A percentile compares a stretch with the other conserved stretches of the same genome.
Evolutionary conservation across 2,888 invertebrate genomes (phyloP).

Genomic region (Cephus sareptanus): DNA sequence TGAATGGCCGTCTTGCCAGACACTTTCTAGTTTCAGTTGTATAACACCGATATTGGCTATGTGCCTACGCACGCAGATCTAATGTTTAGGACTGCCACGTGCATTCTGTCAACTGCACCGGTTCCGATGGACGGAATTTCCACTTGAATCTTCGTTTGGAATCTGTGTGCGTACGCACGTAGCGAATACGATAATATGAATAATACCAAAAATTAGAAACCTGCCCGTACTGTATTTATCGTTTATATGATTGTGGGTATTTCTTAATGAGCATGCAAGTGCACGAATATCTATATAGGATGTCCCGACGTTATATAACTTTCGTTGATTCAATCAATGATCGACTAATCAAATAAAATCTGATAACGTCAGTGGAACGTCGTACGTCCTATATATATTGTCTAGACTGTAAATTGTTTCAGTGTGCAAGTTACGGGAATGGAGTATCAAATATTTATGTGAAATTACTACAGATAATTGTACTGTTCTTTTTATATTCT

Average conservation of each 20-base stretch:
- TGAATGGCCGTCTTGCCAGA: not conserved
- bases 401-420: not conserved
- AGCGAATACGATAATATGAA: not conserved
- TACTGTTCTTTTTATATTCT: not conserved
- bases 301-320: not conserved
- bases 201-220: not conserved
- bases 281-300: not conserved
- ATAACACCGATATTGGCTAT: not conserved
- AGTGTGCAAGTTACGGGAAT: not conserved
- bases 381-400: not conserved
- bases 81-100: too few relatives aligned
- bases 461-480: not conserved
- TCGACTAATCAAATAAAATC: not conserved
- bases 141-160: too few relatives aligned
- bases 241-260: not conserved
- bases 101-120: too few relatives aligned
- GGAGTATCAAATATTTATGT: not conserved
- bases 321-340: not conserved
- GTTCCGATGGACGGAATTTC: too few relatives aligned
- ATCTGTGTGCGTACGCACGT: too few relatives aligned
- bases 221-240: not conserved
- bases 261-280: not conserved
- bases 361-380: not conserved
- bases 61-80: too few relatives aligned
- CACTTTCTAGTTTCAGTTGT: not conserved